Evolutionary conservation across 2,113 vertebrate species (phyloP).

Genomic region (Pollimyrus isidori): DNA sequence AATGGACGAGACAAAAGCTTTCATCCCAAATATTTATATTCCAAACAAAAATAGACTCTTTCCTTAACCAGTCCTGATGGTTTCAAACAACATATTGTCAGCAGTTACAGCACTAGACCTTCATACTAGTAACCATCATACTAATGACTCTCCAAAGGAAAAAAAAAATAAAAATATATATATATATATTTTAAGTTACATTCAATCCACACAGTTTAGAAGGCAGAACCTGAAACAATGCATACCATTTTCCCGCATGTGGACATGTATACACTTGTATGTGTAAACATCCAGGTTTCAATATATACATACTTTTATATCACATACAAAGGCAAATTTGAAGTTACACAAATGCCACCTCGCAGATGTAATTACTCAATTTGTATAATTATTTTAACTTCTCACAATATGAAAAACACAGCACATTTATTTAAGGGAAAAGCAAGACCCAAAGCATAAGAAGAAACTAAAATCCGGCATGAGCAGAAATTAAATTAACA

Average conservation of each 20-base stretch:
- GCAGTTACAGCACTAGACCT: neutral
- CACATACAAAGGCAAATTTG: conserved; percentile 2
- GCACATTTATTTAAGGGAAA: neutral
- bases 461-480: neutral
- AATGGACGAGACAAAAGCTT: conserved; percentile 8
- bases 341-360: neutral
- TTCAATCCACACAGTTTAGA: conserved; percentile 11
- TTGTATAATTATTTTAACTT: neutral
- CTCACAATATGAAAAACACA: conserved; percentile 9
- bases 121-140: neutral
- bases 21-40: conserved; percentile 17
- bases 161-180: neutral
- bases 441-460: neutral
- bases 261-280: conserved; percentile 12
- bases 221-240: neutral
- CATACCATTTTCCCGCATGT: conserved; percentile 11
- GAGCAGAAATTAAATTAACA: neutral
- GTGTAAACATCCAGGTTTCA: neutral
- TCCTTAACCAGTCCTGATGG: neutral
- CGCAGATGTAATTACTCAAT: neutral
- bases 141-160: neutral
- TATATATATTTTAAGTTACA: conserved; percentile 12
- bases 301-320: conserved; percentile 10
- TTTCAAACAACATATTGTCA: neutral
- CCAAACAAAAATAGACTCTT: neutral